Percentiles rank a stretch among this genome's conserved stretches.
phyloP scores from a whole-genome alignment of 1,140 invertebrate species.

The Penaeus chinensis region DNA sequence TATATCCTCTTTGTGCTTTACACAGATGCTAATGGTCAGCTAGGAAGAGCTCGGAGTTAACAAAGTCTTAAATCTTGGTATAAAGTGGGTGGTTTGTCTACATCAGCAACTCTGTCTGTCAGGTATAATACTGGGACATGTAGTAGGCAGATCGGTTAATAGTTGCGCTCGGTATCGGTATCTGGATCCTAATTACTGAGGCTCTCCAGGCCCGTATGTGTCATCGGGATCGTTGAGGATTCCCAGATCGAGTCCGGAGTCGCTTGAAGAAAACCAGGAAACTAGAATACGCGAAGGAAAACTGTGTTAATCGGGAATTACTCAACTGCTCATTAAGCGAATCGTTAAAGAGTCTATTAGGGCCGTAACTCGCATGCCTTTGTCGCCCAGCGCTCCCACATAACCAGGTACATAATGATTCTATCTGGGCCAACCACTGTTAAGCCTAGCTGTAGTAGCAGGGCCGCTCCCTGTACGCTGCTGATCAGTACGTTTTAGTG shows the following conservation, averaged over 20 bases:
- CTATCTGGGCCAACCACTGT: slow-evolving; percentile 2
- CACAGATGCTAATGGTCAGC: slow-evolving; percentile 54
- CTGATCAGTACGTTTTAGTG: too few relatives aligned
- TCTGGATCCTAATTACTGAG: neutral
- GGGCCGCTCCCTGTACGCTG: too few relatives aligned
- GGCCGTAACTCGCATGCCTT: slow-evolving; percentile 36
- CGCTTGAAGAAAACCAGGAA: slow-evolving; percentile 19
- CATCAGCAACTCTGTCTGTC: slow-evolving; percentile 43
- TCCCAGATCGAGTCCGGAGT: neutral
- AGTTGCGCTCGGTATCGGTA: slow-evolving; percentile 9
- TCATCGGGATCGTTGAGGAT: neutral
- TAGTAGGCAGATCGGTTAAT: slow-evolving; percentile 17
- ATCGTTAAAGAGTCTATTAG: slow-evolving; percentile 38
- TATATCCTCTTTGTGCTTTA: slow-evolving; percentile 57
- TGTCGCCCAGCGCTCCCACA: slow-evolving; percentile 26
- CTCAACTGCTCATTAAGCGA: slow-evolving; percentile 20
- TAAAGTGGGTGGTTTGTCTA: slow-evolving; percentile 55
- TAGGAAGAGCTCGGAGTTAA: slow-evolving; percentile 38
- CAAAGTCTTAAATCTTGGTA: slow-evolving; percentile 47
- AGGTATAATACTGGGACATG: slow-evolving; percentile 5
- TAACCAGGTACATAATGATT: slow-evolving; percentile 28
- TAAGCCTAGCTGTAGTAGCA: neutral
- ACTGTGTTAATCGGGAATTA: slow-evolving; percentile 35
- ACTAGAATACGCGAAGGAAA: neutral
- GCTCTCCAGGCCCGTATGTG: neutral